Base-by-base conservation (phyloP, 2,888 invertebrate genomes). In the Imbricaverruca yamaguchii region DNA sequence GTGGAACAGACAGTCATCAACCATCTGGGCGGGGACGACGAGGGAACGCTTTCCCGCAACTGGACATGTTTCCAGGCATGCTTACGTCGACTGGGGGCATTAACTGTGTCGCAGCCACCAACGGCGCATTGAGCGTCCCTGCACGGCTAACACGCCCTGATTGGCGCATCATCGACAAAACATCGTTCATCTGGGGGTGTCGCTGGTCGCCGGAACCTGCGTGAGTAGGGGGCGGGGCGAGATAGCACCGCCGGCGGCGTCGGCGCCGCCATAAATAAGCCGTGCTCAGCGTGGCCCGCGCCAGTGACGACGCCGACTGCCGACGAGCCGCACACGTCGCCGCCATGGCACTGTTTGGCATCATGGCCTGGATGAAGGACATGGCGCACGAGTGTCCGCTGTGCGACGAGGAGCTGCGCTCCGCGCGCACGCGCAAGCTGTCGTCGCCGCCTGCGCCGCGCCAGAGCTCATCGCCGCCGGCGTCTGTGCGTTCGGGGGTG, bases 311-410 rank as follows among this genome's bases (percentile, higher is more conserved):
- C 9, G 65, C n/a, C 65, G 23, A 23, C n/a, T n/a, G 8, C n/a
- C 13, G 23, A 9, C 39, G 13, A 21, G n/a, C 39, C 4, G 39
- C 69, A 15, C 8, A 11, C 39, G n/a, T 39, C 53, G 8, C 74
- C 21, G 74, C 53, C 53, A 74, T 74, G 74, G 74, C 74, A 18
- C 53, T 74, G 53, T 74, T 74, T 53, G 74, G 74, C 18, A 74
- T 74, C 74, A 74, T 74, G 74, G 74, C 74, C 18, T 74, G 74
- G 74, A 74, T 74, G 74, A 25, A 23, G 53, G 74, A 74, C 12
- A 12, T 11, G 74, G 10, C 74, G 53, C 53, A 18, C 18, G 74
- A 74, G 18, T 74, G 74, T 18, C 74, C 74, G 39, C 39, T 53
- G 39, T 74, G 74, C 53, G 74, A 39, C 18, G 74, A 74, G 39